Evolutionary conservation across 2,113 vertebrate genomes (phyloP), one percentile per base, ranked within the genome.

Genomic region (Entomyzon cyanotis): DNA sequence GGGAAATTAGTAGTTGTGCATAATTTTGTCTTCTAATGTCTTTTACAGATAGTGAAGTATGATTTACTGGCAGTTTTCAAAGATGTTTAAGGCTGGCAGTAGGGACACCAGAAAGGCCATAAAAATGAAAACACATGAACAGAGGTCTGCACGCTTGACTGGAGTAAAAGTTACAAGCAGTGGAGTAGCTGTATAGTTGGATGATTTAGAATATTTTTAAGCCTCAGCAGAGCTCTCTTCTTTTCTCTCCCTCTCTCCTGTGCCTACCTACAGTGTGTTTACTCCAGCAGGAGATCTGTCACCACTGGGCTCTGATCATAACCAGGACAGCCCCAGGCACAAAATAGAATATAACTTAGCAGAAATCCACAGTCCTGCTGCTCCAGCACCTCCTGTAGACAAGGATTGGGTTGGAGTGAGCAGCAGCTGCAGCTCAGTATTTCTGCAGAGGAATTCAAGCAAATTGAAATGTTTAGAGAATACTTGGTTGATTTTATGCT

Each of bases 131-230:
- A 92, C 47, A 74, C 64, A 60, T 0, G 25, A 90, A 71, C 64
- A 70, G 78, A 91, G 95, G 50, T 87, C 89, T 93, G 81, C 87
- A 76, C 4, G 4, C 84, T 93, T 86, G 87, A 83, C 93, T 96
- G 87, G 87, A 90, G 63, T 86, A 94, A 62, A 94, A 95, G 85
- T 91, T 96, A 88, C 2, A 14, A 93, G 92, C 71, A n/a, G 47
- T 44, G 47, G 65, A 59, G 69, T 74, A 80, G 75, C 82, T 85
- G 19, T 93, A 41, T 56, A 84, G 76, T 55, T 84, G 82, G 90
- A 44, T 94, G 95, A 91, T 95, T 97, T 84, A 91, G 87, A 93
- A 44, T 88, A 90, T 88, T 88, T 91, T 93, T 87, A 84, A 90
- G 86, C 76, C 79, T 73, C 83, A 59, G 55, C 63, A 74, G 82